Conservation (phyloP, 1,140 invertebrate genomes). For the Neotoxoptera formosana region DNA sequence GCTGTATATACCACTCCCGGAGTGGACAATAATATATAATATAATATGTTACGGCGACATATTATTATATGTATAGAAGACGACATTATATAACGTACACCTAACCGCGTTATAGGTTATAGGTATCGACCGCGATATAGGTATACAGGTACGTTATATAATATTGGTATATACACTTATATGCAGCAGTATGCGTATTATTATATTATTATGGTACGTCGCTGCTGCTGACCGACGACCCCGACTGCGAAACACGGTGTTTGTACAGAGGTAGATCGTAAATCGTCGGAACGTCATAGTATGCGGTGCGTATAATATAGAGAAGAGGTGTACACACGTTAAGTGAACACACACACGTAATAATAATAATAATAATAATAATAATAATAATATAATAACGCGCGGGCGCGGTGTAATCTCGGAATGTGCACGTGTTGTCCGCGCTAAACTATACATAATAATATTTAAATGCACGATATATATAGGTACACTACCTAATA, state of each 20-base stretch:
- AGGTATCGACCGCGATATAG: background rate
- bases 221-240: background rate
- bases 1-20: no score
- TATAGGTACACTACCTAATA: no score
- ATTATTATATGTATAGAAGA: background rate
- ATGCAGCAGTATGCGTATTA: background rate
- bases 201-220: no score
- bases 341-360: background rate
- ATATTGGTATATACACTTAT: background rate
- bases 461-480: no score
- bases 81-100: background rate
- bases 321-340: no score
- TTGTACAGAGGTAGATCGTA: constrained; percentile 1
- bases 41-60: background rate
- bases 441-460: background rate
- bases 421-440: background rate
- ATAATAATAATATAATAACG: background rate
- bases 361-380: constrained; percentile 11
- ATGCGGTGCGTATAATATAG: background rate
- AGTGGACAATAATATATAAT: background rate
- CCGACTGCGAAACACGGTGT: background rate
- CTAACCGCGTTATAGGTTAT: no score
- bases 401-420: background rate
- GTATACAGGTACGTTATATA: background rate
- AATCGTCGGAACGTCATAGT: background rate